Evolutionary conservation across 2,888 invertebrate genomes (phyloP).

Genomic region (Ornithoptera alexandrae): DNA sequence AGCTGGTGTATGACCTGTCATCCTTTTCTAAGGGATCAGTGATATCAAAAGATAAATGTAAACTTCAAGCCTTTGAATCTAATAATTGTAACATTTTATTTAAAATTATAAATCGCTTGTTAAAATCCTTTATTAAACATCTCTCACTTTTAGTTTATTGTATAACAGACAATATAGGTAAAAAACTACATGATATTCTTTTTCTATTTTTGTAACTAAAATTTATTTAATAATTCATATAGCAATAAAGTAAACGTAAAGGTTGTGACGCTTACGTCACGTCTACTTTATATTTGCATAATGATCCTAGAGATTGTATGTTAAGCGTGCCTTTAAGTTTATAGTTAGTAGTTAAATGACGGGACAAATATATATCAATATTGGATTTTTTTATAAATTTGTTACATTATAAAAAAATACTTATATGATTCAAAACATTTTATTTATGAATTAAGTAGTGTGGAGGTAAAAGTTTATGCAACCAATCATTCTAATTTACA

Average conservation of each 20-base stretch:
- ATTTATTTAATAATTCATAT: background rate
- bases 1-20: no score
- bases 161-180: background rate
- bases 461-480: no score
- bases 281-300: slow-evolving; percentile 19
- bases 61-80: background rate
- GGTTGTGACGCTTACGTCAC: slow-evolving; percentile 4
- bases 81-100: background rate
- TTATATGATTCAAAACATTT: no score
- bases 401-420: background rate
- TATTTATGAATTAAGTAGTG: no score
- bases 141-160: background rate
- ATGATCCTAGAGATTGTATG: slow-evolving; percentile 20
- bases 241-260: background rate
- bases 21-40: background rate
- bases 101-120: background rate
- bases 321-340: slow-evolving; percentile 13
- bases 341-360: slow-evolving; percentile 1
- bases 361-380: background rate
- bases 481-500: no score
- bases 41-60: background rate
- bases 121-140: background rate
- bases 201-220: background rate
- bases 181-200: background rate
- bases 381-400: background rate